Evolutionary conservation across 2,113 vertebrate species (phyloP), one percentile per base, ranked within the genome.

Genomic region (Cercopithecus mona): DNA sequence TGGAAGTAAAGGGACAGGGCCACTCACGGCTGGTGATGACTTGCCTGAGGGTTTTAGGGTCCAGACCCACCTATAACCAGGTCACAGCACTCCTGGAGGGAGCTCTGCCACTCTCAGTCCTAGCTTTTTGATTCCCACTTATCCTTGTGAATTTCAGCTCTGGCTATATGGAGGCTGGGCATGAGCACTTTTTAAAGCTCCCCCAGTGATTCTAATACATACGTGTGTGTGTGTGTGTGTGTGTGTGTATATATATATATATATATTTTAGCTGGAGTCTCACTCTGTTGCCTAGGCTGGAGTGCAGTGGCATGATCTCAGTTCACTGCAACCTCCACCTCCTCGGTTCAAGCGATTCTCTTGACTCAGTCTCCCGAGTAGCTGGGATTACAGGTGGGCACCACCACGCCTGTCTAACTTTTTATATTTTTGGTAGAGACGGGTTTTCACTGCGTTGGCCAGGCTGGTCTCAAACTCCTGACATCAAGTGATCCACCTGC

Each of bases 1-100:
- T 5, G 3, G 70, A 81, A 30, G 79, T 57, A 16, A 55, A 4
- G 2, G 40, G 68, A 22, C 0, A n/a, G 43, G 82, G 45, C 27
- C 25, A 16, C 40, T 38, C 20, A 0, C 11, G 22, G 35, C 64
- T 2, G 0, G 68, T 0, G 8, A 55, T 55, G 64, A 35, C 87
- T 3, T 32, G 2, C n/a, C 14, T 84, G 25, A 38, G 35, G 61
- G 1, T 6, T 23, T 81, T 1, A 2, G 59, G 30, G 55, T 40
- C 81, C 27, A 38, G 66, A 43, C 7, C 73, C 43, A 2, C 5
- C 32, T 7, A 18, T 23, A 20, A 16, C 23, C 2, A 3, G 25
- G 17, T 59, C 50, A 0, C 3, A 30, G 73, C 25, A 16, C 22
- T 17, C 10, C 30, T 30, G 13, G 35, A n/a, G 59, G 20, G 43